Percentiles rank a stretch among this genome's conserved stretches.
phyloP scores from a whole-genome alignment of 2,113 vertebrate species.

The Eulemur rufifrons region DNA sequence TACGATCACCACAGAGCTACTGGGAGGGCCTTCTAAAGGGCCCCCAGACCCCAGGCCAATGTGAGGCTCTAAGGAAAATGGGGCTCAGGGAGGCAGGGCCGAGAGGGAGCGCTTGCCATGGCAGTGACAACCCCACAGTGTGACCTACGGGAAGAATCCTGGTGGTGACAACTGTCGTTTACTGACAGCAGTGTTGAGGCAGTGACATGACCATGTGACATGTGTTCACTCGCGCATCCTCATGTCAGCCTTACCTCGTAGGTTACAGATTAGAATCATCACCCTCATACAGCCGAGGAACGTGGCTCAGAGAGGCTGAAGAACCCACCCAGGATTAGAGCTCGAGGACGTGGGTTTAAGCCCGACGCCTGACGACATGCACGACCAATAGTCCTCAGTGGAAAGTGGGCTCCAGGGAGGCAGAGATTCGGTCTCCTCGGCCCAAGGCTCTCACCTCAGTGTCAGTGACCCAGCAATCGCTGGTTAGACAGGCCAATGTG shows the following conservation, averaged over 20 bases:
- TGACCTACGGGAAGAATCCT: not conserved
- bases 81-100: too few relatives aligned
- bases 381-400: too few relatives aligned
- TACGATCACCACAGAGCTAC: not conserved
- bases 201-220: too few relatives aligned
- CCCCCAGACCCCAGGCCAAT: not conserved
- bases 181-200: not conserved
- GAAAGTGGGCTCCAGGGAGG: not conserved
- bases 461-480: too few relatives aligned
- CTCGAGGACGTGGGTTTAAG: too few relatives aligned
- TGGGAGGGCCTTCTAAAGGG: not conserved
- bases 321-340: too few relatives aligned
- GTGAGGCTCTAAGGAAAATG: not conserved
- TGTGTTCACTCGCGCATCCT: too few relatives aligned
- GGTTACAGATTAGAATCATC: too few relatives aligned
- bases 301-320: too few relatives aligned
- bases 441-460: not conserved
- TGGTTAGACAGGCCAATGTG: accelerated
- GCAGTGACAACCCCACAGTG: not conserved
- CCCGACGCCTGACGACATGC: not conserved
- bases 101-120: too few relatives aligned
- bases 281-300: too few relatives aligned
- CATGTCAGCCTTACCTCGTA: too few relatives aligned
- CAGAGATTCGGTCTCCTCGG: not conserved
- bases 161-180: not conserved